Conservation (phyloP, 2,797 vertebrate species). For the Semotilus atromaculatus region DNA sequence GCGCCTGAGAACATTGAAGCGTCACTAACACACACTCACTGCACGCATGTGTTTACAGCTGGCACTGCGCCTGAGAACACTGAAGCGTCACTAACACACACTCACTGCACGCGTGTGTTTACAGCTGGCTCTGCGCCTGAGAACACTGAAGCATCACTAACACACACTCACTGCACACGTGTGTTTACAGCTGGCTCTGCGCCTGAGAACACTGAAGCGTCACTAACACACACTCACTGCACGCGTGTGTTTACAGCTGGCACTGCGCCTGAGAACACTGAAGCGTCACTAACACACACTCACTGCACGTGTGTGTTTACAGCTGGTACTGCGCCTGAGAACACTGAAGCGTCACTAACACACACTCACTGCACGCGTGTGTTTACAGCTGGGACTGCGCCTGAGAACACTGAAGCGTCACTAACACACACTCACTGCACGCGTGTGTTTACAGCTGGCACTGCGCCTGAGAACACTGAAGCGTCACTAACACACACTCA, state of each 20-base stretch:
- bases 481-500: constrained; percentile 79
- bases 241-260: constrained; percentile 77
- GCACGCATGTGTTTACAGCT: constrained; percentile 74
- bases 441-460: constrained; percentile 79
- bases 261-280: constrained; percentile 90
- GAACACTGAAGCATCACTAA: constrained; percentile 94
- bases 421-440: background rate
- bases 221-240: constrained; percentile 72
- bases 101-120: background rate
- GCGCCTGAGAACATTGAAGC: constrained; percentile 92
- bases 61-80: constrained; percentile 91
- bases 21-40: constrained; percentile 77
- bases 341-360: constrained; percentile 92
- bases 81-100: constrained; percentile 88
- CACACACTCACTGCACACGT: background rate
- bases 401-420: constrained; percentile 95
- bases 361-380: background rate
- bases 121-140: constrained; percentile 92
- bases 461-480: constrained; percentile 94
- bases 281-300: constrained; percentile 86
- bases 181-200: constrained; percentile 85
- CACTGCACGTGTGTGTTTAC: background rate
- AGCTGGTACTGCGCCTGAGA: constrained; percentile 94
- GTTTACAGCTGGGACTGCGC: constrained; percentile 87
- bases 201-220: constrained; percentile 93